These are phyloP conservation scores for Bombus waltoni DNA, from an alignment of 1,140 invertebrate genomes.

Conservation along the genomic window DNA sequence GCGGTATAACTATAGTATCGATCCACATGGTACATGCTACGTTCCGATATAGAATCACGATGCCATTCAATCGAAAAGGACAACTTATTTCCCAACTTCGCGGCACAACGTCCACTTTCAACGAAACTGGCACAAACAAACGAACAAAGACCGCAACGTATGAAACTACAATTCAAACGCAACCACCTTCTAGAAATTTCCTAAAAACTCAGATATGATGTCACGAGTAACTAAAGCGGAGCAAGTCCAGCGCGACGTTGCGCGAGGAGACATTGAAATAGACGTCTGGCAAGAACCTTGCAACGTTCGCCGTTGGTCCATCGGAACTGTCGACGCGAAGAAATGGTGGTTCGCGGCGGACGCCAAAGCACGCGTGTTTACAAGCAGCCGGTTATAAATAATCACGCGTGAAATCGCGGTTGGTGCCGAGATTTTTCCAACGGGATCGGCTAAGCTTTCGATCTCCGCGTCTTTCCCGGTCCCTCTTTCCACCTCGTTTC, in stretches of 20 bases:
- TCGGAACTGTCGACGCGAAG: slow-evolving; percentile 5
- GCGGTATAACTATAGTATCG: no score
- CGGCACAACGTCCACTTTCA: neutral
- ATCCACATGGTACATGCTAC: no score
- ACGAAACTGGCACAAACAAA: neutral
- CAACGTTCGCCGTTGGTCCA: neutral
- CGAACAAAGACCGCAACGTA: neutral
- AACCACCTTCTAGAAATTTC: neutral
- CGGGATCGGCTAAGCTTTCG: neutral
- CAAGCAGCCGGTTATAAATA: slow-evolving; percentile 34
- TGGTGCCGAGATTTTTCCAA: neutral
- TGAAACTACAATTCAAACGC: no score
- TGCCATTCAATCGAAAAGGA: neutral
- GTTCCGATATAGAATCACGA: neutral
- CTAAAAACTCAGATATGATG: neutral
- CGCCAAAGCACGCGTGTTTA: slow-evolving; percentile 14
- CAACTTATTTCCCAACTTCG: neutral
- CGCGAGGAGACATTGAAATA: neutral
- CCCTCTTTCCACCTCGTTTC: no score
- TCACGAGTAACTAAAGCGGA: neutral
- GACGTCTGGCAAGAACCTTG: neutral
- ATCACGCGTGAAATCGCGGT: neutral
- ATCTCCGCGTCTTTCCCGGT: neutral
- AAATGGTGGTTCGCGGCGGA: slow-evolving; percentile 11
- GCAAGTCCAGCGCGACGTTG: neutral